Base-by-base conservation (phyloP, 2,888 invertebrate genomes). In the Brenthis daphne region DNA sequence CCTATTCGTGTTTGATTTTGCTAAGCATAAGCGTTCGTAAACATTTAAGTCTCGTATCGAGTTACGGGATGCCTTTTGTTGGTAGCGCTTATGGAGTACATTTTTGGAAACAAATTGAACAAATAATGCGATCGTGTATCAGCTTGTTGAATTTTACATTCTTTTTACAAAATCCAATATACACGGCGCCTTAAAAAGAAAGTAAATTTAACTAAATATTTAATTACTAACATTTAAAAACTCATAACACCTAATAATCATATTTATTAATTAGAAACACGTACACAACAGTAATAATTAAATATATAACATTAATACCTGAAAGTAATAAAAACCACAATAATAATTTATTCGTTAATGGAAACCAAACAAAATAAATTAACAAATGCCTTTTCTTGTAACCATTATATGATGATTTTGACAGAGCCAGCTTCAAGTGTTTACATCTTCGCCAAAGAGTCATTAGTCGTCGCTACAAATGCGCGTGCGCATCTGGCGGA, bases 1-100 rank as follows among this genome's bases (percentile, higher is more conserved):
- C 88, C 87, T 84, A 84, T 83, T 85, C 81, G 84, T 92, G 88
- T 92, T 92, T 91, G 92, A 90, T 90, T 91, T 89, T 81, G 87
- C 87, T 86, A 87, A 89, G 89, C 86, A 87, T 85, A 87, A 89
- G 85, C 86, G 83, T 88, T 88, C 83, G 91, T 86, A 90, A 90
- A 90, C 89, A 90, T 88, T 90, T 86, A 85, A 83, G 83, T 82
- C 77, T 83, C 81, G 83, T 91, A 90, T 92, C 87, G 81, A 81
- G 87, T 92, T 92, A 89, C 90, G 77, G 75, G 77, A 78, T 83
- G 84, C 82, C 85, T 85, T 88, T 87, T 86, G 85, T 84, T 82
- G 72, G 68, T 69, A 67, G 76, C 73, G 77, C 74, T 80, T 77
- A 77, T 77, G 76, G 70, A 77, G 79, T 71, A 75, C 70, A 72